phyloP scores from a whole-genome alignment of 2,797 vertebrate species.

The Gila robusta region DNA sequence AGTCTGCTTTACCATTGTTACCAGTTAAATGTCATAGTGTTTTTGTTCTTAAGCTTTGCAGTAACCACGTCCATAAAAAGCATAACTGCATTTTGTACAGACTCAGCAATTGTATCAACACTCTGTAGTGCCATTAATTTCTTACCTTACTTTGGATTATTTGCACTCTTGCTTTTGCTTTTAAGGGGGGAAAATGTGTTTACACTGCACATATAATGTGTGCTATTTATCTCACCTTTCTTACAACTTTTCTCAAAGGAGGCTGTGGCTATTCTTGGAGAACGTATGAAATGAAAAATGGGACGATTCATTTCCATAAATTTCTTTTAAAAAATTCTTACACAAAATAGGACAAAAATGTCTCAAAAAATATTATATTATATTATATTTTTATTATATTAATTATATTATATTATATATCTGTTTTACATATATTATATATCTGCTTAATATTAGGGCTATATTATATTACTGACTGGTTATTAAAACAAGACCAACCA shows the following conservation, averaged over 20 bases:
- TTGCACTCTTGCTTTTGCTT: slow-evolving; percentile 27
- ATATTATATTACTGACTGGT: background rate
- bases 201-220: slow-evolving; percentile 1
- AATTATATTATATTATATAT: background rate
- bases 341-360: background rate
- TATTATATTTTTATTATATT: background rate
- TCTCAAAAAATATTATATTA: too few relatives aligned
- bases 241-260: slow-evolving; percentile 17
- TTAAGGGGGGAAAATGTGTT: background rate
- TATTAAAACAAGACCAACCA: background rate
- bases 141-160: background rate
- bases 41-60: slow-evolving; percentile 9
- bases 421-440: too few relatives aligned
- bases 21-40: background rate
- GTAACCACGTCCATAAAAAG: background rate
- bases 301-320: background rate
- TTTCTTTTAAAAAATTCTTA: background rate
- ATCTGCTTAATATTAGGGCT: background rate
- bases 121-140: background rate
- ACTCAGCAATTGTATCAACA: slow-evolving; percentile 3
- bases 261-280: slow-evolving; percentile 27
- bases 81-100: slow-evolving; percentile 17
- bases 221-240: slow-evolving; percentile 37
- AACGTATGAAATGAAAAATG: background rate
- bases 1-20: slow-evolving; percentile 16